phyloP scores from a whole-genome alignment of 2,797 vertebrate species.

The Spheniscus humboldti region DNA sequence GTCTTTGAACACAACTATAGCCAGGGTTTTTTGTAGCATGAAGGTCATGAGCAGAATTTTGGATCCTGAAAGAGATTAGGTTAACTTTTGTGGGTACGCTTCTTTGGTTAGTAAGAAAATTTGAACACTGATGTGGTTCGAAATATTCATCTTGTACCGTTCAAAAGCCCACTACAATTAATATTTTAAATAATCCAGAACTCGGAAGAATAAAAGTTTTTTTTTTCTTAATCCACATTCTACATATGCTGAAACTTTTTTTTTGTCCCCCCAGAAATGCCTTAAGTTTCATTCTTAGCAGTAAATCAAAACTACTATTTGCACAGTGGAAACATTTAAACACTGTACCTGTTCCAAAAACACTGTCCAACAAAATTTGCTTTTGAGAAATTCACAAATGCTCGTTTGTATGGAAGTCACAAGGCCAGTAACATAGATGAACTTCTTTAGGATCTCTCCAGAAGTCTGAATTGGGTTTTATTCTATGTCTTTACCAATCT shows the following conservation, averaged over 20 bases:
- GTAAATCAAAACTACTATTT: constrained; percentile 1
- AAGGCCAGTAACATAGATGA: neutral
- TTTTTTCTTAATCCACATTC: neutral
- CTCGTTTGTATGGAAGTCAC: neutral
- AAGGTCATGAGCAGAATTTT: neutral
- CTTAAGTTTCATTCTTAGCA: neutral
- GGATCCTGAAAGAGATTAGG: neutral
- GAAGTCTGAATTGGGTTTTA: neutral
- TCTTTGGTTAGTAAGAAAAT: neutral
- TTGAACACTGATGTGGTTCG: neutral
- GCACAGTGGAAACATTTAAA: neutral
- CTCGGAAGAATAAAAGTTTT: neutral
- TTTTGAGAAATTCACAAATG: neutral
- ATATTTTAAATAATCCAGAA: neutral
- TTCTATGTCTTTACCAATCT: neutral
- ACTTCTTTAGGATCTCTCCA: neutral
- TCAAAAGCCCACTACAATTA: neutral
- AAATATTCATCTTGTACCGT: neutral
- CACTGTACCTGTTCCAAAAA: neutral
- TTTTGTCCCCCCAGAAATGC: neutral
- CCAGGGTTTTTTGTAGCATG: neutral
- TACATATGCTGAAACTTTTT: neutral
- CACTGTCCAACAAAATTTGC: neutral
- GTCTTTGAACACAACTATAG: neutral
- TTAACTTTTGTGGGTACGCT: neutral